Conservation (phyloP, 2,797 vertebrate species). For the Ctenosaura bakeri region DNA sequence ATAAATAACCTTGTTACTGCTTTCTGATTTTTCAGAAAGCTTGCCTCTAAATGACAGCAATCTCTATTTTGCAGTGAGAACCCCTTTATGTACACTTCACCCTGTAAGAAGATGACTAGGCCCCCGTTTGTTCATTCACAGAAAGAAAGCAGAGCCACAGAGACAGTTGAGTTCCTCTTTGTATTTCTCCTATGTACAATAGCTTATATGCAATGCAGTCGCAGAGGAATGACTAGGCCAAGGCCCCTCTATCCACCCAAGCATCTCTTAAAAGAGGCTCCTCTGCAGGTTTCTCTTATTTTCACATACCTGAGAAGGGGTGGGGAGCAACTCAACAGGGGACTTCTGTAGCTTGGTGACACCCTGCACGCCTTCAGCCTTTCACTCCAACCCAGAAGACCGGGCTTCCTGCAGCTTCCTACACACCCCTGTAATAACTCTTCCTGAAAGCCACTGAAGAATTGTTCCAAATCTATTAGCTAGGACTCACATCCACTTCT, state of each 20-base stretch:
- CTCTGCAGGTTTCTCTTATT: no score
- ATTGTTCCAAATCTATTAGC: background rate
- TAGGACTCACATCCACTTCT: no score
- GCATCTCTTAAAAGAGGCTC: background rate
- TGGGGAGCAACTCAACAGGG: no score
- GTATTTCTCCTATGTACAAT: conserved; percentile 33
- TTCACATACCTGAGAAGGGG: background rate
- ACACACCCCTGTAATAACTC: background rate
- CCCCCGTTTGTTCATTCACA: background rate
- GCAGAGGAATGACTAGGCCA: background rate
- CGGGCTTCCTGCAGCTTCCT: background rate
- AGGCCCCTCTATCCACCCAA: background rate
- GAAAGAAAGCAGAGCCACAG: background rate
- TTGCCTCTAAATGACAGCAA: background rate
- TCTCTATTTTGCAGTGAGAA: background rate
- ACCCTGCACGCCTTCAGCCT: background rate
- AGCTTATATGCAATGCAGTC: conserved; percentile 6
- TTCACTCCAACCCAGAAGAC: background rate
- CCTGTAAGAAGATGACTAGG: background rate
- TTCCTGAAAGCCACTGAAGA: background rate
- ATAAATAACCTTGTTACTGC: background rate
- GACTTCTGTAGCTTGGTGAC: no score
- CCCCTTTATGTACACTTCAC: background rate
- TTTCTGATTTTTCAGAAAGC: background rate
- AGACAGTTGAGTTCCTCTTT: background rate